Evolutionary conservation across 1,140 invertebrate genomes (phyloP).

Genomic region (Phocides pigmalion): DNA sequence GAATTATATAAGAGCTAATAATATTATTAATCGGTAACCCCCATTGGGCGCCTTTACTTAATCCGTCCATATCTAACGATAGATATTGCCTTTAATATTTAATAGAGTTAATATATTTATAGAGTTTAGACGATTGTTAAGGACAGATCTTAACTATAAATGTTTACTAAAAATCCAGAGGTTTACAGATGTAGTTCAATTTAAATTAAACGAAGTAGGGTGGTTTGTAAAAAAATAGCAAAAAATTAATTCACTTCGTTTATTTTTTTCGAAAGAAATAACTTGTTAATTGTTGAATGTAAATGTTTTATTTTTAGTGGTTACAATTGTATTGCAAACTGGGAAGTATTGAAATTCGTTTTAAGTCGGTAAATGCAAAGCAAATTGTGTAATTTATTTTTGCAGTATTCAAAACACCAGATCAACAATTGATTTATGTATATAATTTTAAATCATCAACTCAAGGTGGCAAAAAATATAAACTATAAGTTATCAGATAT

Average conservation of each 20-base stretch:
- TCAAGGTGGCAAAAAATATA: not conserved
- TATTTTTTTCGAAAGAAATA: constrained; percentile 43
- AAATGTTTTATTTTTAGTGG: constrained; percentile 65
- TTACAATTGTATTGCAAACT: constrained; percentile 45
- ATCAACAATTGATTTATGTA: constrained; percentile 14
- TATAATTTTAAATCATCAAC: not conserved
- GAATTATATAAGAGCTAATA: constrained; percentile 72
- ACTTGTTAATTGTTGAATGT: constrained; percentile 63
- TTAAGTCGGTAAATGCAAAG: constrained; percentile 48
- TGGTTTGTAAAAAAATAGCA: constrained; percentile 28
- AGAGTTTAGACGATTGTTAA: constrained; percentile 73
- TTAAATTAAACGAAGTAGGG: constrained; percentile 49
- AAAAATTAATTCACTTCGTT: not conserved
- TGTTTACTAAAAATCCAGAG: constrained; percentile 59
- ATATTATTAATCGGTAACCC: constrained; percentile 81
- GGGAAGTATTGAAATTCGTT: constrained; percentile 54
- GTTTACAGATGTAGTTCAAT: constrained; percentile 70
- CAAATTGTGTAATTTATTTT: constrained; percentile 52
- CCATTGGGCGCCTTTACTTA: constrained; percentile 81
- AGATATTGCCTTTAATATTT: constrained; percentile 84
- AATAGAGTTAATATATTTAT: constrained; percentile 84
- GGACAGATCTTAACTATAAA: constrained; percentile 72
- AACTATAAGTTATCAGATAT: not conserved
- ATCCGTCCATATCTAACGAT: constrained; percentile 83
- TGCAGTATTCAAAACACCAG: constrained; percentile 55